These are phyloP conservation scores for Callinectes sapidus DNA, from an alignment of 2,888 invertebrate species.

Conservation along the genomic window DNA sequence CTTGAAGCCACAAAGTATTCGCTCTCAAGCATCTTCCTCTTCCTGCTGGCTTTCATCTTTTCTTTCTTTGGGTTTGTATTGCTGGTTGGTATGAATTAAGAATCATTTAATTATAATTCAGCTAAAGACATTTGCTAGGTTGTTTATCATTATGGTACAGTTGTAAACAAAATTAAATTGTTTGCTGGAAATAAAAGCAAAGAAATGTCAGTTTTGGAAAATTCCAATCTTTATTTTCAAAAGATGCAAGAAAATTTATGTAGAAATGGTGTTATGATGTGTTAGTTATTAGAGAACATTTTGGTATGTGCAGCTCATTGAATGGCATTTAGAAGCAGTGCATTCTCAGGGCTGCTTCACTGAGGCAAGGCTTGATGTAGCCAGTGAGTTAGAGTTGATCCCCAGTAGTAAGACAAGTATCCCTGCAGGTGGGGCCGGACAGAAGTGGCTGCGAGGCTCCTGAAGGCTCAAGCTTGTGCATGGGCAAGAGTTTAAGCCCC, in stretches of 20 bases:
- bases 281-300: background rate
- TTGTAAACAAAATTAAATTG: background rate
- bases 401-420: conserved; percentile 52
- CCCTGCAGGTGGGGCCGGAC: conserved; percentile 64
- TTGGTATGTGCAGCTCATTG: background rate
- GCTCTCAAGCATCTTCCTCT: background rate
- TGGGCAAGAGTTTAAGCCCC: conserved; percentile 35
- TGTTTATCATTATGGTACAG: background rate
- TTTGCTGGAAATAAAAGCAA: background rate
- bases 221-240: background rate
- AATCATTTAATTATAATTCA: background rate
- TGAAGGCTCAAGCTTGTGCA: conserved; percentile 15
- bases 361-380: background rate
- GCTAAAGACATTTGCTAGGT: background rate
- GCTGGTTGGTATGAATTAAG: background rate
- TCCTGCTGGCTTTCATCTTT: background rate
- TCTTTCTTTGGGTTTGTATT: background rate
- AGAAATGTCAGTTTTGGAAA: background rate
- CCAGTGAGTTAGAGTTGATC: conserved; percentile 13
- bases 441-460: conserved; percentile 26
- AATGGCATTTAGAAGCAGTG: background rate
- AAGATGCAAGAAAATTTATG: background rate
- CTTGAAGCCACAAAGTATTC: background rate
- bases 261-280: background rate
- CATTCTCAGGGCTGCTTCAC: background rate